Evolutionary conservation across 2,888 invertebrate genomes (phyloP).

Genomic region (Acrobasis repandana): DNA sequence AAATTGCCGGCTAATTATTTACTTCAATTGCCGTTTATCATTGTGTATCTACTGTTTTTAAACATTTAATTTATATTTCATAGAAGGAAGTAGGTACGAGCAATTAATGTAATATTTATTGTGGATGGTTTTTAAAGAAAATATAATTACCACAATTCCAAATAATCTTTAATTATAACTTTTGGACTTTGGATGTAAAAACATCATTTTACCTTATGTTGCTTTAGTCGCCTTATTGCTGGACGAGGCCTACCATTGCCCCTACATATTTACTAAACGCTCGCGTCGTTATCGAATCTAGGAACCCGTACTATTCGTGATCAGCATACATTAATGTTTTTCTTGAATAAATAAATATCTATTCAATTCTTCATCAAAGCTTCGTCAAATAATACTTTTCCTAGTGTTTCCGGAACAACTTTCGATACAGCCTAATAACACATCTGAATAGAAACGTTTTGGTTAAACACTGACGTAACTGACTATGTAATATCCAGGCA

Average conservation of each 20-base stretch:
- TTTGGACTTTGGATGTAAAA: constrained; percentile 41
- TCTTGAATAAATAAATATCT: background rate
- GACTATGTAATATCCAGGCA: constrained; percentile 43
- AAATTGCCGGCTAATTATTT: constrained; percentile 3
- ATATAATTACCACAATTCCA: background rate
- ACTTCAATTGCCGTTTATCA: background rate
- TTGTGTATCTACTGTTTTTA: background rate
- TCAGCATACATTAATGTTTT: constrained; percentile 38
- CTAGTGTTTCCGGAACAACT: constrained; percentile 47
- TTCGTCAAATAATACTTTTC: constrained; percentile 25
- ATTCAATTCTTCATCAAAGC: constrained; percentile 24
- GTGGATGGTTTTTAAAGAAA: background rate
- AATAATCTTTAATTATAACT: background rate
- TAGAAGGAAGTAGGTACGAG: background rate
- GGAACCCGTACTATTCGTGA: constrained; percentile 43
- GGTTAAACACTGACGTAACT: constrained; percentile 54
- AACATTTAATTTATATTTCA: background rate
- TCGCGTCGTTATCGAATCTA: constrained; percentile 37
- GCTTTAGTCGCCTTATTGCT: constrained; percentile 31
- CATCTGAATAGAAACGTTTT: constrained; percentile 50
- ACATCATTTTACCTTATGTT: constrained; percentile 51
- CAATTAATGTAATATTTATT: background rate
- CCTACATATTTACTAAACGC: constrained; percentile 43
- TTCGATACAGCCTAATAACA: constrained; percentile 44
- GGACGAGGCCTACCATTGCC: constrained; percentile 44